phyloP scores from a whole-genome alignment of 2,888 invertebrate genomes.

The Amphipoea oculea region DNA sequence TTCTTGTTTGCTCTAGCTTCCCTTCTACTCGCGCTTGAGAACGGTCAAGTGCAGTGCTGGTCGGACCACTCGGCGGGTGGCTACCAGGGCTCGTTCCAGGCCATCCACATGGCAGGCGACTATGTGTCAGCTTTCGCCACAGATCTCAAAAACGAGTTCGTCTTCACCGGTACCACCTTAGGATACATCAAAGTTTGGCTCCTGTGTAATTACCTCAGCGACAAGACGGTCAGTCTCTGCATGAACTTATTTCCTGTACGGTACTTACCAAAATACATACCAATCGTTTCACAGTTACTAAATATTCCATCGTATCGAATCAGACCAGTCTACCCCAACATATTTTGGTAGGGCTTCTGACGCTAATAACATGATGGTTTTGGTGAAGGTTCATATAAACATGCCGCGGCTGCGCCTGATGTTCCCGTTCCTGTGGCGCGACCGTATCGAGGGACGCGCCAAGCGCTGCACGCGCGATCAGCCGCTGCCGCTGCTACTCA shows the following conservation, averaged over 20 bases:
- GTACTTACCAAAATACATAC: not conserved
- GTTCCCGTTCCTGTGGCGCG: slow-evolving; percentile 94
- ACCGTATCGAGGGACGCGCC: slow-evolving; percentile 92
- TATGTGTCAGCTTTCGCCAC: slow-evolving; percentile 93
- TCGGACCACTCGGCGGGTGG: slow-evolving; percentile 95
- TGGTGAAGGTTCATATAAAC: slow-evolving; percentile 86
- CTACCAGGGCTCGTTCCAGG: slow-evolving; percentile 92
- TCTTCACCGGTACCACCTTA: slow-evolving; percentile 93
- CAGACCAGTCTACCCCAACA: not conserved
- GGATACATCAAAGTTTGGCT: slow-evolving; percentile 96
- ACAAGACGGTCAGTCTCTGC: slow-evolving; percentile 76
- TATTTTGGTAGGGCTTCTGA: not conserved
- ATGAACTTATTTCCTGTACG: not conserved
- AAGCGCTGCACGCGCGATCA: slow-evolving; percentile 92
- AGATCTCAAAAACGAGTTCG: slow-evolving; percentile 92
- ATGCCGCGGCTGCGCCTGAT: slow-evolving; percentile 92
- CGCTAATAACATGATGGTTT: slow-evolving; percentile 7
- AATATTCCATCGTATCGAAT: not conserved
- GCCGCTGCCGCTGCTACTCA: slow-evolving; percentile 92
- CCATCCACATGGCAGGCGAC: slow-evolving; percentile 92
- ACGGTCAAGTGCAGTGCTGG: slow-evolving; percentile 95
- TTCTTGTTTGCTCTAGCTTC: slow-evolving; percentile 85
- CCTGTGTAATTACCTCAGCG: slow-evolving; percentile 92
- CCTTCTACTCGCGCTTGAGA: slow-evolving; percentile 93
- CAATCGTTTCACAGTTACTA: not conserved